A percentile compares a stretch with the other conserved stretches of the same genome.
Conservation (phyloP, 2,113 vertebrate species). For the Rostratula benghalensis region DNA sequence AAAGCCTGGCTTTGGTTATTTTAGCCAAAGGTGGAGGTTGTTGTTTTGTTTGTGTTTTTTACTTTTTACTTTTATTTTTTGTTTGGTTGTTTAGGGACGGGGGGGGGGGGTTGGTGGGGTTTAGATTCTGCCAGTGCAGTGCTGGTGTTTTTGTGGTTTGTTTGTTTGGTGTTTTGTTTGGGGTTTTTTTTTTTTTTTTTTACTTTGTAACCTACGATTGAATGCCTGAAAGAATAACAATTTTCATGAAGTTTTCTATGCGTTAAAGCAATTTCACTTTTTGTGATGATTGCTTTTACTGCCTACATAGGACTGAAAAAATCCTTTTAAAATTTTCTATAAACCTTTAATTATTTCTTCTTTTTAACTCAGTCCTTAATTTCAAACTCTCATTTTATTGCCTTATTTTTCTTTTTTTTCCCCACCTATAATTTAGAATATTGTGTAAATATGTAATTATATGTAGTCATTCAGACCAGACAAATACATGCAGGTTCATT, state of each 20-base stretch:
- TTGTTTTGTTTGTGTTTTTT: accelerated
- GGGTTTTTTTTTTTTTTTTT: background rate
- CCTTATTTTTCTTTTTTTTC: background rate
- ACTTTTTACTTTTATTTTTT: too few species aligned
- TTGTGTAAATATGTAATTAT: background rate
- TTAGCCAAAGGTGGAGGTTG: background rate
- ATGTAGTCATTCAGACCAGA: background rate
- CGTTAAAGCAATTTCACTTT: background rate
- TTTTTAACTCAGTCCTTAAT: background rate
- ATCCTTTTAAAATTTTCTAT: background rate
- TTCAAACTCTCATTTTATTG: background rate
- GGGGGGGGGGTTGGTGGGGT: too few species aligned
- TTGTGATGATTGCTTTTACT: background rate
- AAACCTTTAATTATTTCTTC: background rate
- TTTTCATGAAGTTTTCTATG: background rate
- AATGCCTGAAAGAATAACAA: background rate
- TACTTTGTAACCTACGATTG: background rate
- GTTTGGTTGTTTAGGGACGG: too few species aligned
- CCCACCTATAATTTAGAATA: background rate
- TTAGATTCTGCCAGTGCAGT: too few species aligned
- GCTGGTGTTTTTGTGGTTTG: too few species aligned
- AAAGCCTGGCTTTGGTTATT: background rate
- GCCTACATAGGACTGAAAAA: background rate
- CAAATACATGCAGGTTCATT: background rate
- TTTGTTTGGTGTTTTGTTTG: too few species aligned